These are phyloP conservation scores for Catostomus latipinnis DNA, from an alignment of 2,797 vertebrate genomes.

Conservation along the genomic window DNA sequence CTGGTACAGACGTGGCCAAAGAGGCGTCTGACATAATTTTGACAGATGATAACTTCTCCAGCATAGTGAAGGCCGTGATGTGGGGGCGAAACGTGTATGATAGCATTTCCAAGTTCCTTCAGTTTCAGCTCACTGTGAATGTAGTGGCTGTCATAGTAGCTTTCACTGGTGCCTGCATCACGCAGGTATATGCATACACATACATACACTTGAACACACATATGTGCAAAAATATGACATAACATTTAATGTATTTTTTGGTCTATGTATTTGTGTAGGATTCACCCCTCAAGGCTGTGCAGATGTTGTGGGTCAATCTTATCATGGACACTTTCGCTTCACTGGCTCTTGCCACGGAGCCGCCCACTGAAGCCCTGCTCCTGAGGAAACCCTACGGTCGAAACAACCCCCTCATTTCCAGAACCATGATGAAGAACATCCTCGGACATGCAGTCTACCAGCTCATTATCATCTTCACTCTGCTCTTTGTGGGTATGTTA, in stretches of 20 bases:
- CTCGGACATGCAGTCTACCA: constrained; percentile 81
- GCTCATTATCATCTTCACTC: constrained; percentile 80
- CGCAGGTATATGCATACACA: constrained; percentile 72
- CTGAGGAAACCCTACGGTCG: constrained; percentile 81
- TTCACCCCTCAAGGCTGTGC: constrained; percentile 84
- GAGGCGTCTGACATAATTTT: constrained; percentile 85
- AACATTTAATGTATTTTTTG: too few species aligned
- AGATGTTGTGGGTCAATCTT: constrained; percentile 86
- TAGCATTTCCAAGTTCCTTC: constrained; percentile 86
- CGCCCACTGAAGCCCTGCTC: constrained; percentile 79
- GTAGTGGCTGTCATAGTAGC: constrained; percentile 85
- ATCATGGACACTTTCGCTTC: constrained; percentile 87
- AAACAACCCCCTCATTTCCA: constrained; percentile 82
- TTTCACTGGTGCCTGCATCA: constrained; percentile 84
- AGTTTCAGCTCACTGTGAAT: constrained; percentile 84
- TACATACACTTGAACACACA: constrained; percentile 18
- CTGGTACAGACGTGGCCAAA: constrained; percentile 84
- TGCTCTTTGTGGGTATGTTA: constrained; percentile 78
- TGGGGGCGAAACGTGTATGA: constrained; percentile 85
- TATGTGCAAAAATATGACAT: neutral
- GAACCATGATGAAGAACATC: constrained; percentile 85
- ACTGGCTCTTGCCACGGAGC: constrained; percentile 82
- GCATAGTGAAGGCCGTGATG: constrained; percentile 85
- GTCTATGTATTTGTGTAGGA: constrained; percentile 64
- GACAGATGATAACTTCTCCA: constrained; percentile 84